Evolutionary conservation across 2,113 vertebrate genomes (phyloP).

Genomic region (Heteronetta atricapilla): DNA sequence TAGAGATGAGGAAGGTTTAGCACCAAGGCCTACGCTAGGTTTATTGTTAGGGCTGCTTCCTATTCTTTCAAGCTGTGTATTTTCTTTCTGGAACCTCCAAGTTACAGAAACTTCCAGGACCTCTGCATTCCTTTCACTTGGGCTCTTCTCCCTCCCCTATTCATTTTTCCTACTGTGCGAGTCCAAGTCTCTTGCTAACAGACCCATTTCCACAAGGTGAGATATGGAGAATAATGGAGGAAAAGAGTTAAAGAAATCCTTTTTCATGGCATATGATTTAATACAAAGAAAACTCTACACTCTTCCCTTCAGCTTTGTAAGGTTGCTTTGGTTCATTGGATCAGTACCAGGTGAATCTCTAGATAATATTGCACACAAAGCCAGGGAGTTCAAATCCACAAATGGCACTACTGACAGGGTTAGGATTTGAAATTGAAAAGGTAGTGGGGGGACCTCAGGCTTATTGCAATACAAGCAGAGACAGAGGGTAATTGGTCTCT

Average conservation of each 20-base stretch:
- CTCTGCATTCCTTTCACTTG: not conserved
- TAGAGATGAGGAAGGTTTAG: not conserved
- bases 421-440: constrained; percentile 14
- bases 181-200: constrained; percentile 35
- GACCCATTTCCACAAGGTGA: constrained; percentile 55
- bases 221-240: constrained; percentile 61
- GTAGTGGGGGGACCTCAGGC: not conserved
- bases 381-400: constrained; percentile 28
- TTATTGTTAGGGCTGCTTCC: constrained; percentile 29
- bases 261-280: constrained; percentile 66
- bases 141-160: not conserved
- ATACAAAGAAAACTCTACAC: constrained; percentile 50
- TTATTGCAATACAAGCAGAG: not conserved
- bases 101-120: not conserved
- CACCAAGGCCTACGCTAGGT: not conserved
- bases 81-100: not conserved
- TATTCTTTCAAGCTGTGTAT: not conserved
- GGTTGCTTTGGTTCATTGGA: constrained; percentile 57
- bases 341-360: constrained; percentile 61
- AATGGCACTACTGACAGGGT: not conserved
- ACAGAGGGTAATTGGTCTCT: not conserved
- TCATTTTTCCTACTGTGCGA: not conserved
- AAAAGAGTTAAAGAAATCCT: constrained; percentile 71
- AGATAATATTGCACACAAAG: constrained; percentile 57
- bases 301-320: constrained; percentile 54